These are phyloP conservation scores for Phyllotis vaccarum DNA, from an alignment of 2,797 vertebrate species.

Conservation along the genomic window DNA sequence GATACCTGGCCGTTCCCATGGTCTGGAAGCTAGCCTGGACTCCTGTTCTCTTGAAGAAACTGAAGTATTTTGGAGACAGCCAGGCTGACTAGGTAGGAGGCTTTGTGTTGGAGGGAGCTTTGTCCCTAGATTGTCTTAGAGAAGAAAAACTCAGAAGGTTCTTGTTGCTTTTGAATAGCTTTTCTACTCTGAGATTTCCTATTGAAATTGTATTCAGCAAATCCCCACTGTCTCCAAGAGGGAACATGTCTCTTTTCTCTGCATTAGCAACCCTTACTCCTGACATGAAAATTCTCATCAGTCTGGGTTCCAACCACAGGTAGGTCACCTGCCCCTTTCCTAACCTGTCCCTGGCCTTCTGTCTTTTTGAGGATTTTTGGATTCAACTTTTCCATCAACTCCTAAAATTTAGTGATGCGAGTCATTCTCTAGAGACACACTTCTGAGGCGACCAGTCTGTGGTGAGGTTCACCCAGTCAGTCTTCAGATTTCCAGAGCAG, in stretches of 20 bases:
- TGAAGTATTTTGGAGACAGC: not conserved
- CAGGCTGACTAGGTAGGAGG: not conserved
- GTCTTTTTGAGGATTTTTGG: not conserved
- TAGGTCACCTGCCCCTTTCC: no score
- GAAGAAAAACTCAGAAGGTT: not conserved
- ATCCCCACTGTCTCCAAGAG: not conserved
- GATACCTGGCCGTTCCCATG: not conserved
- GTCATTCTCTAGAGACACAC: not conserved
- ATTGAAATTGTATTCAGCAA: not conserved
- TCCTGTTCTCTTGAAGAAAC: not conserved
- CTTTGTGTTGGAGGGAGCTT: not conserved
- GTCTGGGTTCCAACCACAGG: not conserved
- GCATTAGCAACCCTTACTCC: not conserved
- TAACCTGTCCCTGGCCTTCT: not conserved
- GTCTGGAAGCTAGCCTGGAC: not conserved
- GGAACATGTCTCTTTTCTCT: not conserved
- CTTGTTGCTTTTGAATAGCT: not conserved
- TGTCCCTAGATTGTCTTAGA: not conserved
- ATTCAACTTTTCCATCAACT: not conserved
- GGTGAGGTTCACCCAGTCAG: not conserved
- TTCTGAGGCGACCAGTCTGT: not conserved
- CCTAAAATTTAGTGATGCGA: not conserved
- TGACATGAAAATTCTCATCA: not conserved
- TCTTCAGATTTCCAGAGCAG: not conserved
- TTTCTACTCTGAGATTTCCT: not conserved